These are phyloP conservation scores for Bungarus multicinctus DNA, from an alignment of 2,113 vertebrate species.

Conservation along the genomic window DNA sequence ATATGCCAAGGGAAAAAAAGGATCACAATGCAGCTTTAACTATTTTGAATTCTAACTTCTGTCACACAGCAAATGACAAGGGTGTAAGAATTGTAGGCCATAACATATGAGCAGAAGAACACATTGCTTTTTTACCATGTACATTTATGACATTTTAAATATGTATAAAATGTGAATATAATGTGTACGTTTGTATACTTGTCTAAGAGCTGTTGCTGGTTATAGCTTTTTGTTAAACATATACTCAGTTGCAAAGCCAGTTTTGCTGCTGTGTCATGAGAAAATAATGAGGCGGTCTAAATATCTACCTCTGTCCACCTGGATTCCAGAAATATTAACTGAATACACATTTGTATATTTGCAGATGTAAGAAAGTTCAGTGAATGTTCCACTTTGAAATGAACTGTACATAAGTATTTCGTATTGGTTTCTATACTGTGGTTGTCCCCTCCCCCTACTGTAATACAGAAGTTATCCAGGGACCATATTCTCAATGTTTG, in stretches of 20 bases:
- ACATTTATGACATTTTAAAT: neutral
- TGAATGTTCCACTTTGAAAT: constrained; percentile 19
- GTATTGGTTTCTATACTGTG: constrained; percentile 47
- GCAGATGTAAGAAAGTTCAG: neutral
- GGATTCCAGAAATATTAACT: neutral
- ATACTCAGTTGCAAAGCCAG: neutral
- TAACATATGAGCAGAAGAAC: neutral
- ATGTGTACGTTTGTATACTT: neutral
- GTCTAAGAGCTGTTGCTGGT: neutral
- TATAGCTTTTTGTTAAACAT: neutral
- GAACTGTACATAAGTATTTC: constrained; percentile 47
- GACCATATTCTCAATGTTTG: neutral
- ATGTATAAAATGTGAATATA: neutral
- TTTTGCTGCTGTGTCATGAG: neutral
- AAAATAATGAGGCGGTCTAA: constrained; percentile 10
- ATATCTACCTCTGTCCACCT: neutral
- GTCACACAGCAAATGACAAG: neutral
- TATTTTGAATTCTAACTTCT: neutral
- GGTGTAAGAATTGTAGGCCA: neutral
- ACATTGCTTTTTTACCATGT: neutral
- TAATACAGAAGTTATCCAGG: neutral
- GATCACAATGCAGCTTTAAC: neutral
- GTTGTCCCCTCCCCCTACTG: neutral
- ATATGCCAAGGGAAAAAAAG: neutral
- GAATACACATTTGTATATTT: neutral